Percentiles rank a stretch among this genome's conserved stretches.
These are phyloP conservation scores for Gambusia holbrooki DNA, from an alignment of 2,113 vertebrate species.

Conservation along the genomic window DNA sequence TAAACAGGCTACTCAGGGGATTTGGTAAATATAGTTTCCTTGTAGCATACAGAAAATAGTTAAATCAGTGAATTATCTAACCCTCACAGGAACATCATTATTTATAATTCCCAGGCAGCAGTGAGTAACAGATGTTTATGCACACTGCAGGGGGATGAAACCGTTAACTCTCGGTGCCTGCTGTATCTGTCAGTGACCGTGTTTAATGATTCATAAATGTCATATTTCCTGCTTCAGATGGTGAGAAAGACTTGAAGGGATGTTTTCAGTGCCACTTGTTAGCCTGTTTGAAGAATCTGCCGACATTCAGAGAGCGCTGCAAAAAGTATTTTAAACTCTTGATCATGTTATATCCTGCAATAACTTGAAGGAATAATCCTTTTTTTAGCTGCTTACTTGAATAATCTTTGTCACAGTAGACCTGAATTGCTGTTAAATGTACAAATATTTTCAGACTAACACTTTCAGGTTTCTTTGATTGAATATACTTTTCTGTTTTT, in stretches of 20 bases:
- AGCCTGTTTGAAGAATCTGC: not conserved
- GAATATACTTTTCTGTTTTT: too few species aligned
- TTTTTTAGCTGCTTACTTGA: too few species aligned
- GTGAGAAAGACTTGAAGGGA: not conserved
- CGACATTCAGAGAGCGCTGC: not conserved
- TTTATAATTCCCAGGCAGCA: conserved; percentile 21
- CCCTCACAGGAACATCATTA: conserved; percentile 29
- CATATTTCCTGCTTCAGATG: not conserved
- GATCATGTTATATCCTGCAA: not conserved
- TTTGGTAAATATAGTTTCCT: conserved; percentile 19
- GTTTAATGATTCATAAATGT: conserved; percentile 5
- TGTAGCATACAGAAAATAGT: conserved; percentile 14
- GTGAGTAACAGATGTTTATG: conserved; percentile 48
- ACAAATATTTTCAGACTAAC: not conserved
- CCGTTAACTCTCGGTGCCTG: not conserved
- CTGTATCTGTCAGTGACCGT: conserved; percentile 3
- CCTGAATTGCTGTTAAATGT: not conserved
- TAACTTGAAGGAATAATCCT: too few species aligned
- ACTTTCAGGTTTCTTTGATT: not conserved
- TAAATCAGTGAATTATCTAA: conserved; percentile 39
- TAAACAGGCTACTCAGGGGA: not conserved
- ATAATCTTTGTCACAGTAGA: not conserved
- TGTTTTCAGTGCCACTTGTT: not conserved
- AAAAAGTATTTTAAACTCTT: not conserved
- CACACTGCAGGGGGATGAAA: conserved; percentile 8